A percentile compares a stretch with the other conserved stretches of the same genome.
phyloP scores from a whole-genome alignment of 2,797 vertebrate species.

The Falco berigora region DNA sequence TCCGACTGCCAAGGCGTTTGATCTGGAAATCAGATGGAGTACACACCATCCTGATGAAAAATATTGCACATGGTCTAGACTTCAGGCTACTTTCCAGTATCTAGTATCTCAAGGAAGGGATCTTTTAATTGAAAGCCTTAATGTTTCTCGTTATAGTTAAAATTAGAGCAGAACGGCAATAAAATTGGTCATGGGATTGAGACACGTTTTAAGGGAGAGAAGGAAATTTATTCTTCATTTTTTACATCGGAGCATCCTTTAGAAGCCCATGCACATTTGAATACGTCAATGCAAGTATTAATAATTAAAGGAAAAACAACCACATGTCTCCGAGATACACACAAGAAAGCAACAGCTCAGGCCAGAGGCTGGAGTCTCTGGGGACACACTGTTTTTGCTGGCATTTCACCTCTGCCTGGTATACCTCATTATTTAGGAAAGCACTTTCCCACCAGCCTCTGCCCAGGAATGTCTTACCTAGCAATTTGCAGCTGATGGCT shows the following conservation, averaged over 20 bases:
- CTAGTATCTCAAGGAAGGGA: conserved; percentile 37
- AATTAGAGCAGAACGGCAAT: conserved; percentile 45
- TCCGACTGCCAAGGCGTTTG: not conserved
- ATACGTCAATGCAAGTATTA: conserved; percentile 18
- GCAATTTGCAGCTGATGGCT: not conserved
- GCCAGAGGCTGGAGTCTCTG: not conserved
- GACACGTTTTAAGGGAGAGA: conserved; percentile 4
- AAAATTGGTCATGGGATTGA: conserved; percentile 41
- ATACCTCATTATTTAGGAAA: not conserved
- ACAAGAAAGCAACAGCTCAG: not conserved
- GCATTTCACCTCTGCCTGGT: not conserved
- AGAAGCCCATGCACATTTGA: not conserved
- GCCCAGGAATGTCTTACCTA: not conserved
- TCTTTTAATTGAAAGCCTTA: conserved; percentile 58
- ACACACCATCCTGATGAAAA: not conserved
- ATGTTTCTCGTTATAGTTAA: conserved; percentile 41
- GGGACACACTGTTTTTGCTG: not conserved
- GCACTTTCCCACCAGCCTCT: not conserved
- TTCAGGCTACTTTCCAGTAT: conserved; percentile 45
- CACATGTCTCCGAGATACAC: not conserved
- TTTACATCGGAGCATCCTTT: not conserved
- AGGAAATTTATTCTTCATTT: conserved; percentile 6
- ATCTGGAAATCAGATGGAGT: conserved; percentile 18
- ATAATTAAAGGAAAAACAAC: conserved; percentile 50
- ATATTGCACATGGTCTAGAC: not conserved